A percentile compares a stretch with the other conserved stretches of the same genome.
Conservation (phyloP, 2,888 invertebrate genomes). For the Marasmarcha lunaedactyla region DNA sequence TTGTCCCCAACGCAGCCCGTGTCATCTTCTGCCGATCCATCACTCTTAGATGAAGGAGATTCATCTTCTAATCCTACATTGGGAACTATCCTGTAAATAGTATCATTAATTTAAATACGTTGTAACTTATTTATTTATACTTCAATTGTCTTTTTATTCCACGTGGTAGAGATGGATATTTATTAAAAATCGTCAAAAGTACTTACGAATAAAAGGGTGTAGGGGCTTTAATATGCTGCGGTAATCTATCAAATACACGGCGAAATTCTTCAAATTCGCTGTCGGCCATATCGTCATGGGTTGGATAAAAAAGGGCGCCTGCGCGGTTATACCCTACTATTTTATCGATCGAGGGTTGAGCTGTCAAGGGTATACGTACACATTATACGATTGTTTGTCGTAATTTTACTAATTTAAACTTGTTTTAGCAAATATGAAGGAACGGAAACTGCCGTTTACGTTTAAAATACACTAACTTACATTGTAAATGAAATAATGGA, state of each 20-base stretch:
- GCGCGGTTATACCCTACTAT: slow-evolving; percentile 31
- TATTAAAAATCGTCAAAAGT: slow-evolving; percentile 13
- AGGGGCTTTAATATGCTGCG: slow-evolving; percentile 82
- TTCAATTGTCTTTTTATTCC: too few species aligned
- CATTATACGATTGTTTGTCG: too few species aligned
- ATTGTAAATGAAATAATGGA: too few species aligned
- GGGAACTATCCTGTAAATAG: slow-evolving; percentile 79
- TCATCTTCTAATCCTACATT: slow-evolving; percentile 86
- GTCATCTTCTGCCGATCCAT: slow-evolving; percentile 75
- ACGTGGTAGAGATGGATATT: too few species aligned
- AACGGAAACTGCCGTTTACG: too few species aligned
- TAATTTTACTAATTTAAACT: too few species aligned
- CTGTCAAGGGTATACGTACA: too few species aligned
- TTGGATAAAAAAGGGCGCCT: slow-evolving; percentile 41
- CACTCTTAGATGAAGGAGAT: slow-evolving; percentile 83
- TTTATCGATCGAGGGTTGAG: slow-evolving; percentile 39
- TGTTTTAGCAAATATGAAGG: too few species aligned
- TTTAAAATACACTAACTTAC: too few species aligned
- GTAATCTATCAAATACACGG: slow-evolving; percentile 84
- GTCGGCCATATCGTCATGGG: slow-evolving; percentile 91
- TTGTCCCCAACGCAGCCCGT: slow-evolving; percentile 69
- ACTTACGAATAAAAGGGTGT: slow-evolving; percentile 93
- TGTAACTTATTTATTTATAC: slow-evolving; percentile 7
- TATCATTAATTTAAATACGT: slow-evolving; percentile 1
- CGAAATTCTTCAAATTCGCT: slow-evolving; percentile 94